Base-by-base conservation (phyloP, 2,888 invertebrate genomes). In the Onthophagus sagittarius region DNA sequence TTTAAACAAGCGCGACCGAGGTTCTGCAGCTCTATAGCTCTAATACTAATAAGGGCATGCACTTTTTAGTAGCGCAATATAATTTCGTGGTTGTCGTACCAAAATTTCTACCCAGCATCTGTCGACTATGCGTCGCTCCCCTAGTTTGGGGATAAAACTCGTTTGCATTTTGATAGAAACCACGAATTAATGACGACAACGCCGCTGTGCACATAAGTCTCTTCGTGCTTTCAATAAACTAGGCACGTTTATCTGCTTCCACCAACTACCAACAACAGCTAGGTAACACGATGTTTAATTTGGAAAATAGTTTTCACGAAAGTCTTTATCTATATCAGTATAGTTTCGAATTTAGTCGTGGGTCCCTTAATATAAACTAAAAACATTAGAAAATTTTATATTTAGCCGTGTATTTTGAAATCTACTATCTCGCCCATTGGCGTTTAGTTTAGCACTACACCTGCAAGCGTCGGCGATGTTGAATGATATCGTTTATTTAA, bases 101-200 rank as follows among this genome's bases (percentile, higher is more conserved):
- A 23, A 31, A 67, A 67, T 67, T 67, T n/a, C 31, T n/a, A 67
- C 31, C 7, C 67, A 5, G 31, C 7, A 11, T 13, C 7, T 23
- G 32, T n/a, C 5, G 67, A 4, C 63, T 14, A 14, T n/a, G 64
- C 64, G 9, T 6, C 64, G 64, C 15, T 11, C 15, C 64, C 23
- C 23, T 23, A 23, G 23, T 23, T 23, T 23, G 23, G 23, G 65
- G 67, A 4, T n/a, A 15, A 7, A 31, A 31, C 67, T 67, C 67
- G 67, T 67, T 67, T 67, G 67, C 67, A 67, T 67, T 67, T 67
- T 67, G 67, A 67, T 67, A 31, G 67, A 67, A 31, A 31, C 67
- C 23, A 32, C 67, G 15, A 31, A 67, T 67, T 67, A 31, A 67
- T 67, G 11, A 67, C 67, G 31, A n/a, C 15, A 67, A 7, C 32